Conservation (phyloP, 2,113 vertebrate species). For the Macquaria ambigua region DNA sequence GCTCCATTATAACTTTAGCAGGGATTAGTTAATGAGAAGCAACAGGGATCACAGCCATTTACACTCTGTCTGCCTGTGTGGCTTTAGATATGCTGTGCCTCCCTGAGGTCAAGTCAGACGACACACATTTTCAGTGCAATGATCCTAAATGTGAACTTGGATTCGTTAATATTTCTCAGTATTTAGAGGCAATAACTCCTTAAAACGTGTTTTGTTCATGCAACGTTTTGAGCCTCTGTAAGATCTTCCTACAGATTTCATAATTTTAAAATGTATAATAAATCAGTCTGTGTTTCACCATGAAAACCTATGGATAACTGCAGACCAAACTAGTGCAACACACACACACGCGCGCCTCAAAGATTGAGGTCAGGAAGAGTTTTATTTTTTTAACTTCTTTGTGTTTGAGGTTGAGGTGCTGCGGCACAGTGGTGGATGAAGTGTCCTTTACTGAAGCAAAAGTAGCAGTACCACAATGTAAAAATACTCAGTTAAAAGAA, state of each 20-base stretch:
- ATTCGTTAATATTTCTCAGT: neutral
- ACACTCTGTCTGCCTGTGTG: constrained; percentile 14
- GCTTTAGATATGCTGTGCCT: constrained; percentile 4
- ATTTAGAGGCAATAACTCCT: neutral
- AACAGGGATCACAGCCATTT: constrained; percentile 34
- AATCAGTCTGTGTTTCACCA: neutral
- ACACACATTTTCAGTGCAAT: neutral
- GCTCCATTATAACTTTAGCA: constrained; percentile 39
- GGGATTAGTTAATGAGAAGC: constrained; percentile 49
- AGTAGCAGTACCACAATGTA: neutral
- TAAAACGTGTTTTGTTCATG: neutral
- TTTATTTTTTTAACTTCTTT: neutral
- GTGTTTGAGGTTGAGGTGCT: neutral
- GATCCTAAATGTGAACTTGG: neutral
- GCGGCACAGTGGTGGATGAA: neutral
- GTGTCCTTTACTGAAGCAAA: neutral
- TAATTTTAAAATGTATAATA: neutral
- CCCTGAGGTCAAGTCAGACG: constrained; percentile 31
- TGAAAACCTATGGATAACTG: neutral
- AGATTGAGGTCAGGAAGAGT: neutral
- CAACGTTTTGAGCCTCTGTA: neutral
- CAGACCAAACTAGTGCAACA: neutral
- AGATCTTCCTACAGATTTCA: neutral
- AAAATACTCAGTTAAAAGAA: neutral
- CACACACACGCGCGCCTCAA: neutral